Base-by-base conservation (phyloP, 2,888 invertebrate species). In the Plusia festucae region DNA sequence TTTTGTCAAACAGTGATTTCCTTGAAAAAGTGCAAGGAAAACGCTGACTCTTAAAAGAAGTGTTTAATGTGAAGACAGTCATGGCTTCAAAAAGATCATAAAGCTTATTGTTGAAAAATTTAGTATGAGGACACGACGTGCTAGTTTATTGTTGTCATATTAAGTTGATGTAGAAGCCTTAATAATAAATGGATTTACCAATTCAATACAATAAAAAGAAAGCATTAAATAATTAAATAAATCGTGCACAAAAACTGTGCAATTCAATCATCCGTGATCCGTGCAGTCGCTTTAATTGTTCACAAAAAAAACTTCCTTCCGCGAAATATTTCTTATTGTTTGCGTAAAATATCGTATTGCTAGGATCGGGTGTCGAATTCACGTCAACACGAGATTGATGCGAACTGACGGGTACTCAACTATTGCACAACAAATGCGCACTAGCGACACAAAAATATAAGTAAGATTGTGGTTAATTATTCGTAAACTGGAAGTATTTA, bases 281-380 rank as follows among this genome's bases (percentile, higher is more conserved):
- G 60, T 49, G 54, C 51, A 57, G 18, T 58, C 15, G 59, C 64
- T 54, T 60, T 52, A 57, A 76, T 74, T 67, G 60, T 59, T 18
- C 30, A 67, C 68, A 83, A 88, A 88, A n/a, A 86, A 84, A 76
- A 85, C 86, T 93, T 92, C 91, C 92, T 94, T 93, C 93, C 93
- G 89, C 88, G 92, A 93, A 91, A 77, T 78, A 65, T 73, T 76
- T 15, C 61, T 68, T 77, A 84, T 86, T 87, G 85, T 83, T 86
- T 81, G 85, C 78, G 85, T 79, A 89, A 91, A 91, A 86, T 91
- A 91, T 93, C 91, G 80, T 63, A 82, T 93, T 90, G 87, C 90
- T 76, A 62, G 70, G 67, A 77, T 80, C 86, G 84, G 88, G 90
- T 91, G 88, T 91, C 91, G 82, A 82, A 79, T 88, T 88, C 84